A percentile compares a stretch with the other conserved stretches of the same genome.
Evolutionary conservation across 2,797 vertebrate genomes (phyloP).

Genomic region (Anas flavirostris): DNA sequence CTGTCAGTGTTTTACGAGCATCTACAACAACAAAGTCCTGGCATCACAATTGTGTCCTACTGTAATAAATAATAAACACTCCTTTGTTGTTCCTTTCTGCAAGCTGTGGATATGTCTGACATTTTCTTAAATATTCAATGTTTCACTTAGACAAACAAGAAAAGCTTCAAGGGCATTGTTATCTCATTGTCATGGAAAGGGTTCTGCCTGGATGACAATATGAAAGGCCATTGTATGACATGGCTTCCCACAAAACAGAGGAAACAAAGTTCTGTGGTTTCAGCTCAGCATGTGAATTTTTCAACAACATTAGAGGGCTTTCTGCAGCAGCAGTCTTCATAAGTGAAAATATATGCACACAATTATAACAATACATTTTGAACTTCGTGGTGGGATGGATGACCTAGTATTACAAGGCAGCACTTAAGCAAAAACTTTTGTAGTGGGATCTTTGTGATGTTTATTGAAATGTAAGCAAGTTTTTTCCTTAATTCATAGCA

Average conservation of each 20-base stretch:
- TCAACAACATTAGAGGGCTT: background rate
- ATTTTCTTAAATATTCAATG: background rate
- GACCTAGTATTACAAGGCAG: background rate
- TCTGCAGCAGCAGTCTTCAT: slow-evolving; percentile 4
- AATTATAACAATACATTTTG: background rate
- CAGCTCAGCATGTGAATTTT: background rate
- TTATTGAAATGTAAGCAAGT: background rate
- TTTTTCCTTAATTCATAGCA: slow-evolving; percentile 16
- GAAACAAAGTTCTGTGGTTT: background rate
- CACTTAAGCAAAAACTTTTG: background rate
- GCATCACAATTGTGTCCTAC: background rate
- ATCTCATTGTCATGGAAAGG: background rate
- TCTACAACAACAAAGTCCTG: background rate
- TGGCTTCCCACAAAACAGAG: background rate
- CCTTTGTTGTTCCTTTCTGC: background rate
- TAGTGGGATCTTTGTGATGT: background rate
- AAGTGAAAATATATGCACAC: background rate
- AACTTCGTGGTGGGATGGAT: background rate
- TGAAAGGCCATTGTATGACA: background rate
- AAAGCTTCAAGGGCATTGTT: background rate
- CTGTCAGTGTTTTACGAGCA: background rate
- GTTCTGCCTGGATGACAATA: background rate
- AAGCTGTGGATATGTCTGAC: background rate
- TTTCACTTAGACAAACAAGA: background rate
- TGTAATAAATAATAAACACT: background rate